phyloP scores from a whole-genome alignment of 2,888 invertebrate genomes.

The Hydrotaea cyrtoneurina region DNA sequence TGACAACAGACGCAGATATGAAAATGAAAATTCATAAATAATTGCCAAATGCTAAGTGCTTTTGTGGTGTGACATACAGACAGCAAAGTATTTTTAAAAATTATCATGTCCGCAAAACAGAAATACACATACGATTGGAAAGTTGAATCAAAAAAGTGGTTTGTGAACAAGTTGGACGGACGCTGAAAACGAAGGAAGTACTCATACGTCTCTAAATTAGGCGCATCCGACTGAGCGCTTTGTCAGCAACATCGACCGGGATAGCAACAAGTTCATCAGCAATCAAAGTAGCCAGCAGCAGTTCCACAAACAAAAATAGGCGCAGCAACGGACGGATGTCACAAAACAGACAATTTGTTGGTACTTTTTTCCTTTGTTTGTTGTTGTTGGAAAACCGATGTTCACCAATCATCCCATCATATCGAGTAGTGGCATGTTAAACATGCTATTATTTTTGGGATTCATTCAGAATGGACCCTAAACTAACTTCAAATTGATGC shows the following conservation, averaged over 20 bases:
- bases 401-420: neutral
- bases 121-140: neutral
- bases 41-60: conserved; percentile 64
- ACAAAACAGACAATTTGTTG: conserved; percentile 59
- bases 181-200: conserved; percentile 57
- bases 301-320: conserved; percentile 1
- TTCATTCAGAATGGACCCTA: conserved; percentile 35
- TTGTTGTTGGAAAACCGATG: neutral
- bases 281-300: conserved; percentile 37
- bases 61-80: conserved; percentile 50
- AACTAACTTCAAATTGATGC: conserved; percentile 47
- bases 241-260: conserved; percentile 34
- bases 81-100: neutral
- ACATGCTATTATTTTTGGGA: conserved; percentile 38
- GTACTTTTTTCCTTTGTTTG: conserved; percentile 31
- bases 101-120: conserved; percentile 15
- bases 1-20: conserved; percentile 8
- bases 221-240: conserved; percentile 60
- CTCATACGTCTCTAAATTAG: conserved; percentile 65
- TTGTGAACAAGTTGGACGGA: conserved; percentile 35
- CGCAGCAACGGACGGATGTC: conserved; percentile 46
- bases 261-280: conserved; percentile 47
- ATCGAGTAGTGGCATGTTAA: conserved; percentile 31
- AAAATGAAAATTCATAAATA: conserved; percentile 62
- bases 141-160: too few species aligned